Evolutionary conservation across 2,113 vertebrate species (phyloP).

Genomic region (Saguinus imperator): DNA sequence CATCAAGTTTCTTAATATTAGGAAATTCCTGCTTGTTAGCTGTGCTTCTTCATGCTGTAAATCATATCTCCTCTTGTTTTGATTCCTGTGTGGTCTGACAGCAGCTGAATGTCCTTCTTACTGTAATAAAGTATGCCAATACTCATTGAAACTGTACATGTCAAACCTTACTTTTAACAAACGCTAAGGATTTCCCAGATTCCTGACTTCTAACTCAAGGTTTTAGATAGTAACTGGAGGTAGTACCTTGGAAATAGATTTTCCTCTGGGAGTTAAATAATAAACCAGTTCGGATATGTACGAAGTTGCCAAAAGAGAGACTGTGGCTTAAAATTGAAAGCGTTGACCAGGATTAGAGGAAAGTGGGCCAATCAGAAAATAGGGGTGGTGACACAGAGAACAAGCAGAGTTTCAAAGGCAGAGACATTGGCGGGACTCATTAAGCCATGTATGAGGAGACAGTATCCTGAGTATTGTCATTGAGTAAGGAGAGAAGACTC

Average conservation of each 20-base stretch:
- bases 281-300: not conserved
- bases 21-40: not conserved
- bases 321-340: not conserved
- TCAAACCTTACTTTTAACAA: not conserved
- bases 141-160: not conserved
- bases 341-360: not conserved
- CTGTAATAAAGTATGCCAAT: not conserved
- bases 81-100: not conserved
- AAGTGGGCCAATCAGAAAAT: not conserved
- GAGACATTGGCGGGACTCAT: not conserved
- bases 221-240: not conserved
- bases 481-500: not conserved
- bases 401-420: not conserved
- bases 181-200: not conserved
- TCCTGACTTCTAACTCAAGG: not conserved
- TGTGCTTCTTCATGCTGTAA: not conserved
- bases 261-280: not conserved
- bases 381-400: not conserved
- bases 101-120: not conserved
- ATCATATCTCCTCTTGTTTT: not conserved
- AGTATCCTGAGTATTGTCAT: not conserved
- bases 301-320: not conserved
- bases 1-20: not conserved
- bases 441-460: accelerated
- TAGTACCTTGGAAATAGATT: not conserved